Evolutionary conservation across 2,888 invertebrate genomes (phyloP).

Genomic region (Harpagoxenus sublaevis): DNA sequence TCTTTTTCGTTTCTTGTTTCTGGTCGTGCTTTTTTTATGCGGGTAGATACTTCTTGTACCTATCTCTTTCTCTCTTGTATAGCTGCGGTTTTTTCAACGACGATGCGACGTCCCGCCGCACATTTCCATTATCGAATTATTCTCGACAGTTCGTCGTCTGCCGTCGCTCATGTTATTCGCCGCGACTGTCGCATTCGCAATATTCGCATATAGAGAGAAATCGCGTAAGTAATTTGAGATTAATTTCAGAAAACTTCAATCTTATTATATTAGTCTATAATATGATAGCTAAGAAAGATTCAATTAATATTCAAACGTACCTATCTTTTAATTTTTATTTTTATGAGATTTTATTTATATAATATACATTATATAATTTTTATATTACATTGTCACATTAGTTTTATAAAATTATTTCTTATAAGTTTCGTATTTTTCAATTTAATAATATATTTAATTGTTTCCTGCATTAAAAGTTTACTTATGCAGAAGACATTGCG

Average conservation of each 20-base stretch:
- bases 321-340: background rate
- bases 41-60: background rate
- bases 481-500: background rate
- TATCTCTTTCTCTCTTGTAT: slow-evolving; percentile 46
- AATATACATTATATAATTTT: background rate
- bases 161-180: slow-evolving; percentile 71
- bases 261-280: too few relatives aligned
- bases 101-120: slow-evolving; percentile 64
- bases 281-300: background rate
- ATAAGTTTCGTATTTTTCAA: background rate
- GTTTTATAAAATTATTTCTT: background rate
- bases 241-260: background rate
- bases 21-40: background rate
- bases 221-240: background rate
- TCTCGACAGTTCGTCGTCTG: slow-evolving; percentile 71
- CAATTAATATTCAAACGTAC: background rate
- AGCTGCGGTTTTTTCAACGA: slow-evolving; percentile 65
- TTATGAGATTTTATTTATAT: background rate
- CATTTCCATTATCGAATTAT: slow-evolving; percentile 77
- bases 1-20: slow-evolving; percentile 32
- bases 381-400: background rate
- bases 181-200: slow-evolving; percentile 57
- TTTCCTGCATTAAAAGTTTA: background rate
- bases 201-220: background rate
- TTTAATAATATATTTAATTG: background rate